phyloP scores from a whole-genome alignment of 2,797 vertebrate genomes.

The Pipistrellus pipistrellus region DNA sequence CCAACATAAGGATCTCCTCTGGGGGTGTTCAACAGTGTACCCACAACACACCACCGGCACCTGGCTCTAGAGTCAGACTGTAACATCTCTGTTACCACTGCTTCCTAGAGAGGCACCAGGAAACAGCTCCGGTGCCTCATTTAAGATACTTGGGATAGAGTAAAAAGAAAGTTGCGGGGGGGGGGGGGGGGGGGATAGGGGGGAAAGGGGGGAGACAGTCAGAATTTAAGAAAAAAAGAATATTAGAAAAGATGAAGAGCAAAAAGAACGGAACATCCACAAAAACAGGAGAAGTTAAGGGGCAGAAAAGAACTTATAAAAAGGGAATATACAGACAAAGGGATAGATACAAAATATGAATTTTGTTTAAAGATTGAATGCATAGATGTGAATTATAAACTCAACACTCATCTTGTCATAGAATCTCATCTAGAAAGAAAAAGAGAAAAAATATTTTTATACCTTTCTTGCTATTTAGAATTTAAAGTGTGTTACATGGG shows the following conservation, averaged over 20 bases:
- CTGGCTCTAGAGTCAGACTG: background rate
- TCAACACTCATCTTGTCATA: background rate
- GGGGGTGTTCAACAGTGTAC: background rate
- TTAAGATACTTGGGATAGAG: background rate
- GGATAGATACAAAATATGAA: background rate
- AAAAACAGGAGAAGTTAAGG: background rate
- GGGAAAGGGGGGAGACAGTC: background rate
- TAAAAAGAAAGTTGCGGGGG: background rate
- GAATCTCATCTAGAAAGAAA: conserved; percentile 30
- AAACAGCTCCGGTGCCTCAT: background rate
- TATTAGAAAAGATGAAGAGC: conserved; percentile 75
- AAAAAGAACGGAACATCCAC: background rate
- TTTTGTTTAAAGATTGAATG: background rate
- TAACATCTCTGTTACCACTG: background rate
- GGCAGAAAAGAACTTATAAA: conserved; percentile 22
- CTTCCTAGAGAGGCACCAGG: background rate
- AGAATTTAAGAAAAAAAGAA: conserved; percentile 63
- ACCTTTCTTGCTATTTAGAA: background rate
- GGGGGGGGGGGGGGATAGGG: no score
- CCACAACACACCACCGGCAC: background rate
- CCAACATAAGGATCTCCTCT: background rate
- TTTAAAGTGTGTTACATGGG: background rate
- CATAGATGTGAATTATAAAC: background rate
- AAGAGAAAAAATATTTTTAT: background rate
- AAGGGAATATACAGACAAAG: background rate